These are phyloP conservation scores for Bergia sp. DNA, from an alignment of 92 coral and sea anemone genomes.

Conservation along the genomic window DNA sequence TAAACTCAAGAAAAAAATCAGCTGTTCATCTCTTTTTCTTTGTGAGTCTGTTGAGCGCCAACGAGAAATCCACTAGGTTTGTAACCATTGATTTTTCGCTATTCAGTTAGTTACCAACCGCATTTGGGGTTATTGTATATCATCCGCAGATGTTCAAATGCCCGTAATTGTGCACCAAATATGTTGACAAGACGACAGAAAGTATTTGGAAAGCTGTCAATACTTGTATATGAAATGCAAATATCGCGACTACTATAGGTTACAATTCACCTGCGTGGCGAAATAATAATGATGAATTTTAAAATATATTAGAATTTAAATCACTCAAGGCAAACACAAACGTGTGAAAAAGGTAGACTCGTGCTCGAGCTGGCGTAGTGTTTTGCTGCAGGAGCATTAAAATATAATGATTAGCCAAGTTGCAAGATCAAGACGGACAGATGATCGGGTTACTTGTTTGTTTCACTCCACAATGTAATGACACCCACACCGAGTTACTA, in stretches of 20 bases:
- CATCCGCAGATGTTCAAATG: background rate
- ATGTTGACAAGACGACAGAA: slow-evolving; percentile 28
- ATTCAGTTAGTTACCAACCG: background rate
- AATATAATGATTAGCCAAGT: background rate
- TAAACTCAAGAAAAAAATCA: background rate
- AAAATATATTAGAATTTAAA: slow-evolving; percentile 14
- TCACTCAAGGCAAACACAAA: background rate
- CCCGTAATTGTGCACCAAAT: background rate
- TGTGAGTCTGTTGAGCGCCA: background rate
- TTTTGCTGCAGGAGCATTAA: background rate
- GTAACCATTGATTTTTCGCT: background rate
- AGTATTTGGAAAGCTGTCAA: slow-evolving; percentile 22
- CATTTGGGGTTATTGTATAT: background rate
- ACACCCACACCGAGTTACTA: background rate
- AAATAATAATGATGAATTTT: background rate
- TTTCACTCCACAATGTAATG: background rate
- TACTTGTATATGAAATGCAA: slow-evolving; percentile 4
- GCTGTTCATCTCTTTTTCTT: background rate
- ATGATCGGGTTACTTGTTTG: background rate
- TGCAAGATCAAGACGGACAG: background rate
- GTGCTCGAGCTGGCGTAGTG: background rate
- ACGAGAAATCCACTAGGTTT: background rate
- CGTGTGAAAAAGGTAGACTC: background rate
- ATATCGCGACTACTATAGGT: background rate
- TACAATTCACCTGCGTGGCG: slow-evolving; percentile 26